Evolutionary conservation across 2,888 invertebrate species (phyloP).

Genomic region (Lamproptera curius): DNA sequence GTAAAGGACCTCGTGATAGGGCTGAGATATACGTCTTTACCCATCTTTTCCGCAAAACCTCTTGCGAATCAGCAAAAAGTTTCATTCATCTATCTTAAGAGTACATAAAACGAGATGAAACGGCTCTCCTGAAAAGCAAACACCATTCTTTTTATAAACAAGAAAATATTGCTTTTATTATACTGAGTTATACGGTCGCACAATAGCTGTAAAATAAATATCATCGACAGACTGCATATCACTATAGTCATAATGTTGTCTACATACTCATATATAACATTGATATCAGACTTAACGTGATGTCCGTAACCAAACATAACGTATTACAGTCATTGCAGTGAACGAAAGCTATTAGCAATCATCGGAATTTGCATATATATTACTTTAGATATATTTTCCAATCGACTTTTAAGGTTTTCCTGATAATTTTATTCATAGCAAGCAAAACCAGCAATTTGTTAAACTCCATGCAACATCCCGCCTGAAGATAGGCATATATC

Average conservation of each 20-base stretch:
- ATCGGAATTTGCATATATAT: too few species aligned
- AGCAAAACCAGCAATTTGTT: too few species aligned
- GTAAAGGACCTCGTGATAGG: constrained; percentile 15
- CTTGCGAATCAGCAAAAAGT: constrained; percentile 49
- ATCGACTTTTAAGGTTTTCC: too few species aligned
- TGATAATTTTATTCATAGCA: too few species aligned
- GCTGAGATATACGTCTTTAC: constrained; percentile 16
- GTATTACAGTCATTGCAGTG: too few species aligned
- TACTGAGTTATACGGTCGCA: constrained; percentile 7
- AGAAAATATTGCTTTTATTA: constrained; percentile 20
- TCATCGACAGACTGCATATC: not conserved
- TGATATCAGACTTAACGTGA: too few species aligned
- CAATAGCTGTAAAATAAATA: not conserved
- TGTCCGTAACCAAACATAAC: too few species aligned
- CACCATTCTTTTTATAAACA: constrained; percentile 21
- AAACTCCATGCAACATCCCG: too few species aligned
- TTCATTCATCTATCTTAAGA: constrained; percentile 45
- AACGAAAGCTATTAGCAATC: too few species aligned
- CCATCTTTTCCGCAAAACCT: constrained; percentile 36
- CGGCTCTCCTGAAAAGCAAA: constrained; percentile 36
- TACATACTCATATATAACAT: too few species aligned
- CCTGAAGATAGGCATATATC: too few species aligned
- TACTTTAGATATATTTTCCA: too few species aligned
- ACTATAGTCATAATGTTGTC: not conserved
- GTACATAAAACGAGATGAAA: constrained; percentile 51